Evolutionary conservation across 2,888 invertebrate species (phyloP).

Genomic region (Listrodromus nycthemerus): DNA sequence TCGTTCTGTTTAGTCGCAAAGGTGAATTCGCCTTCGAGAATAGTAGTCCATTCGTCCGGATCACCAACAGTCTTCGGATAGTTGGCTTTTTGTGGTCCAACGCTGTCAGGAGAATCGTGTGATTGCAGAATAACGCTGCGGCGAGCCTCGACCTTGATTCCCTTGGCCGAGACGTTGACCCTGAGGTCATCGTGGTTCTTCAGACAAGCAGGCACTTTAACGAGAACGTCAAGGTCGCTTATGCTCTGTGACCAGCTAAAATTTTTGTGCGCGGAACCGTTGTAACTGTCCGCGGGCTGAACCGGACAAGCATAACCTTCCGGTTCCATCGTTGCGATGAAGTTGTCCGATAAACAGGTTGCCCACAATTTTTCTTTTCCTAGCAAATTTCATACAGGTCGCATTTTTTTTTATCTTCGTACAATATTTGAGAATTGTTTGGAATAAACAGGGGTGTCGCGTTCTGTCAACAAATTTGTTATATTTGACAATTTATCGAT

Average conservation of each 20-base stretch:
- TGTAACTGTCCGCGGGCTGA: conserved; percentile 88
- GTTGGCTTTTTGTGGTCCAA: conserved; percentile 19
- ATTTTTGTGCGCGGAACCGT: conserved; percentile 91
- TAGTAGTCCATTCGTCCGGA: conserved; percentile 83
- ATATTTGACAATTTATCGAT: conserved; percentile 73
- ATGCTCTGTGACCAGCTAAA: conserved; percentile 96
- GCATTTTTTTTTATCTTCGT: conserved; percentile 11
- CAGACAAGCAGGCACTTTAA: conserved; percentile 87
- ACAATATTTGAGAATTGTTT: not conserved
- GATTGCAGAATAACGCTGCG: conserved; percentile 61
- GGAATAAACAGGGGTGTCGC: not conserved
- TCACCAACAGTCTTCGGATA: conserved; percentile 55
- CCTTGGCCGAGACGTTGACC: conserved; percentile 87
- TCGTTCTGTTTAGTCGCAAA: conserved; percentile 90
- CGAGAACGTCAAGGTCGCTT: conserved; percentile 89
- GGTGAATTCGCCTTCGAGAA: conserved; percentile 89
- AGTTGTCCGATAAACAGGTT: conserved; percentile 16
- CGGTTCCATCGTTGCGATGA: conserved; percentile 55
- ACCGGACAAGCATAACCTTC: conserved; percentile 72
- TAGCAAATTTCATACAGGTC: not conserved
- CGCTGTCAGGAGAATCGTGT: conserved; percentile 19
- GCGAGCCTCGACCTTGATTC: conserved; percentile 79
- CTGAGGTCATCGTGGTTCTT: conserved; percentile 89
- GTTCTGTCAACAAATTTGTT: conserved; percentile 73
- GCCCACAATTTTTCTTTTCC: conserved; percentile 75